Base-by-base conservation (phyloP, 2,888 invertebrate genomes). In the Orchesellides sinensis region DNA sequence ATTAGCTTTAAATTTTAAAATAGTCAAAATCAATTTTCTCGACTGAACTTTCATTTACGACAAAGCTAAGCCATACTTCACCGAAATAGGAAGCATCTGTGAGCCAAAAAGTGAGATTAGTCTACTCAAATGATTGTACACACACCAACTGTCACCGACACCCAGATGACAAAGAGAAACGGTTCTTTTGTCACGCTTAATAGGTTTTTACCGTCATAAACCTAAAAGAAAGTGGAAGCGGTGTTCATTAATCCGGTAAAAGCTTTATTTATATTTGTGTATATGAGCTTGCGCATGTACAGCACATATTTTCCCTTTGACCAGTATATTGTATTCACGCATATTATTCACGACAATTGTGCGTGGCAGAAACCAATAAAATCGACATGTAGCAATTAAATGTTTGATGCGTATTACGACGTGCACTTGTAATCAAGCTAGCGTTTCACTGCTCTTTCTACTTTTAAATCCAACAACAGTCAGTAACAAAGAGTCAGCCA, bases 341-440 rank as follows among this genome's bases (percentile, higher is more conserved):
- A 56, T 23, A 56, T 56, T 1, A 2, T 56, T 35, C 63, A 21
- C 21, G 25, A n/a, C 17, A 66, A 25, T 40, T 65, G 65, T 65
- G 74, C 74, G 74, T 75, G 74, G 63, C 65, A 47, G 29, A 66
- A 8, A 66, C 47, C 77, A 68, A 77, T 77, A 68, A 77, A 77
- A 68, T 77, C 32, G 52, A 54, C 52, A 32, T 49, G 27, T 17
- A 49, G n/a, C 49, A 66, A 66, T 66, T 66, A 66, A 66, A 66
- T 47, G n/a, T 27, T 6, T 47, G 63, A 40, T 63, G 45, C n/a
- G 49, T 17, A 1, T 40, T 40, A 40, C 14, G 40, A 17, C 35
- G 35, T 32, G 27, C 14, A 25, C 66, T 32, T 66, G 66, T 27
- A 66, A 66, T 66, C 47, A n/a, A 40, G 21, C 23, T 40, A 8